phyloP scores from a whole-genome alignment of 2,113 vertebrate genomes.

The Murina feae region DNA sequence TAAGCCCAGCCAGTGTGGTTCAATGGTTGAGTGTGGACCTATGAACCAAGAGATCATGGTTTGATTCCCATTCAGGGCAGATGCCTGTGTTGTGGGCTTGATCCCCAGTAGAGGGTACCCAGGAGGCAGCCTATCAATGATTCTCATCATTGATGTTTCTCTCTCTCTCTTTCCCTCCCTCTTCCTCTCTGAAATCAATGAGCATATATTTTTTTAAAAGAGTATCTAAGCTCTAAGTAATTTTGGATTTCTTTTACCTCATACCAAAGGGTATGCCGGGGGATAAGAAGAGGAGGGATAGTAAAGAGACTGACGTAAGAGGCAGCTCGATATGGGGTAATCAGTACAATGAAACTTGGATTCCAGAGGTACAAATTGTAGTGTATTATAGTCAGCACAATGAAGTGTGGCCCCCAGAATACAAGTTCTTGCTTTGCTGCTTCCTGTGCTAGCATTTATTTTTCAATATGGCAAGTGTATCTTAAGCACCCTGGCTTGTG shows the following conservation, averaged over 20 bases:
- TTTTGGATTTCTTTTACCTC: background rate
- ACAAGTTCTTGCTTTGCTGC: background rate
- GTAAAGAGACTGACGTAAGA: background rate
- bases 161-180: too few relatives aligned
- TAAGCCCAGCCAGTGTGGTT: background rate
- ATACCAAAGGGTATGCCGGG: background rate
- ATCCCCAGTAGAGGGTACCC: too few relatives aligned
- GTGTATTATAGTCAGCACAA: background rate
- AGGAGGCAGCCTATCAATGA: too few relatives aligned
- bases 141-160: too few relatives aligned
- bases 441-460: background rate
- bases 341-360: background rate
- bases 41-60: too few relatives aligned
- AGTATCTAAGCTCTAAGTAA: background rate
- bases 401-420: background rate
- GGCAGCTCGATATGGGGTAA: too few relatives aligned
- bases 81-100: too few relatives aligned
- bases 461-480: background rate
- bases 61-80: too few relatives aligned
- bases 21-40: too few relatives aligned
- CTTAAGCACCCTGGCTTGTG: background rate
- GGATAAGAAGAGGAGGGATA: background rate
- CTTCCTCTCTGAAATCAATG: too few relatives aligned
- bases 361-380: background rate
- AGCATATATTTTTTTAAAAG: too few relatives aligned